Conservation (phyloP, 2,113 vertebrate genomes). For the Hippocampus abdominalis region DNA sequence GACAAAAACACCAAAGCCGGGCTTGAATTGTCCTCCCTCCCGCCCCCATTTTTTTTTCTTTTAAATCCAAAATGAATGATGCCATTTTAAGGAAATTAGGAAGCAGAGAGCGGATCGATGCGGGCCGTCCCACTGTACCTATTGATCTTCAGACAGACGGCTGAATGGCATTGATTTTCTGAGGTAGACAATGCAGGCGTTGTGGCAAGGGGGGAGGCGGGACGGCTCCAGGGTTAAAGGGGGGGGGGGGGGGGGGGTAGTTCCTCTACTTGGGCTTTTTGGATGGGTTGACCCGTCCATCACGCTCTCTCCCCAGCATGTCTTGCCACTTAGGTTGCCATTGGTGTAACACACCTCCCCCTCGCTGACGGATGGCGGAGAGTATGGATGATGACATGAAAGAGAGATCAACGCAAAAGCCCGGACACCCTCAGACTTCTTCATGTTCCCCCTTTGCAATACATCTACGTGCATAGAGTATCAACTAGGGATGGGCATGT, state of each 20-base stretch:
- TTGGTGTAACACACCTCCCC: slow-evolving; percentile 43
- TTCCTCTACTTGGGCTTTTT: slow-evolving; percentile 40
- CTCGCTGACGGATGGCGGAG: slow-evolving; percentile 62
- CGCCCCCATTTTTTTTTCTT: neutral
- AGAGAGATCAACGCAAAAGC: slow-evolving; percentile 53
- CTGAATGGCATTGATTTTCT: slow-evolving; percentile 74
- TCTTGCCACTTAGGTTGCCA: slow-evolving; percentile 61
- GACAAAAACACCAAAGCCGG: slow-evolving; percentile 9
- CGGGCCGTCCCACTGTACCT: slow-evolving; percentile 74
- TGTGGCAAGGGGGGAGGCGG: slow-evolving; percentile 34
- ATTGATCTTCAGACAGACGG: slow-evolving; percentile 68
- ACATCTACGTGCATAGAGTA: neutral
- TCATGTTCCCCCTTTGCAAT: slow-evolving; percentile 31
- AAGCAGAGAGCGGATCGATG: slow-evolving; percentile 55
- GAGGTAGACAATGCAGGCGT: slow-evolving; percentile 80
- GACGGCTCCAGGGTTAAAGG: slow-evolving; percentile 34
- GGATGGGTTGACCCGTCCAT: slow-evolving; percentile 55
- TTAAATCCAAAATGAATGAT: neutral
- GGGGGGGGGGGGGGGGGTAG: slow-evolving; percentile 33
- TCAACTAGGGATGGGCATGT: neutral
- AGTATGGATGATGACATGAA: slow-evolving; percentile 55
- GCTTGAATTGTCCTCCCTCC: slow-evolving; percentile 3
- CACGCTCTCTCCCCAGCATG: slow-evolving; percentile 47
- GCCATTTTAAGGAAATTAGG: slow-evolving; percentile 40
- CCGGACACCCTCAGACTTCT: slow-evolving; percentile 23